Base-by-base conservation (phyloP, 2,888 invertebrate species). In the Drosophila infuscata region DNA sequence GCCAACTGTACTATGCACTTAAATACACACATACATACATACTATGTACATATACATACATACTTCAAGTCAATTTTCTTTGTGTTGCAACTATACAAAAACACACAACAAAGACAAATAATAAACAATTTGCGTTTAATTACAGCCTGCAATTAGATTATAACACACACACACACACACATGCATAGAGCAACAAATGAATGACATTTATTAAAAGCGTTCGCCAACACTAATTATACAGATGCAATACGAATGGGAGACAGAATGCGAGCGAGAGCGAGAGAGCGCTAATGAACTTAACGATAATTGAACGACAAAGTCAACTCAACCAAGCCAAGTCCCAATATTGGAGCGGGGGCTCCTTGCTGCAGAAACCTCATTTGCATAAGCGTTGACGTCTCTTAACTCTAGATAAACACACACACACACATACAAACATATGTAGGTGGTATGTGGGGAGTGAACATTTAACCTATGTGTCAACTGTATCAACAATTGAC, bases 101-200 rank as follows among this genome's bases (percentile, higher is more conserved):
- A 36, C 54, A 36, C 12, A 51, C 20, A 33, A 20, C 15, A 43
- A 52, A 52, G 30, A 33, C 17, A 38, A 58, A 57, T 35, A 43
- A 56, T 49, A 29, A 32, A 38, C 63, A 41, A 46, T 60, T 56
- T 48, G 46, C 54, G 20, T 62, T 51, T 71, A 76, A 62, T 72
- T 72, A 54, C 63, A 54, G 54, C 32, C 25, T 48, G 63, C 61
- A 78, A 78, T 76, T 62, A 62, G 62, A 72, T 65, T 76, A 80
- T 64, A 41, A 30, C 56, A 43, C 46, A 7, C 33, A 32, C 51
- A 32, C 49, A 66, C 33, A 43, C 29, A 43, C 30, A n/a, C 9
- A 57, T 6, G n/a, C 41, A 60, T 33, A 43, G 25, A 25, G 57
- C 41, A 41, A 20, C 59, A 29, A 38, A 38, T 48, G 25, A 53